These are phyloP conservation scores for Drosophila vallismaia DNA, from an alignment of 2,888 invertebrate species.

Conservation along the genomic window DNA sequence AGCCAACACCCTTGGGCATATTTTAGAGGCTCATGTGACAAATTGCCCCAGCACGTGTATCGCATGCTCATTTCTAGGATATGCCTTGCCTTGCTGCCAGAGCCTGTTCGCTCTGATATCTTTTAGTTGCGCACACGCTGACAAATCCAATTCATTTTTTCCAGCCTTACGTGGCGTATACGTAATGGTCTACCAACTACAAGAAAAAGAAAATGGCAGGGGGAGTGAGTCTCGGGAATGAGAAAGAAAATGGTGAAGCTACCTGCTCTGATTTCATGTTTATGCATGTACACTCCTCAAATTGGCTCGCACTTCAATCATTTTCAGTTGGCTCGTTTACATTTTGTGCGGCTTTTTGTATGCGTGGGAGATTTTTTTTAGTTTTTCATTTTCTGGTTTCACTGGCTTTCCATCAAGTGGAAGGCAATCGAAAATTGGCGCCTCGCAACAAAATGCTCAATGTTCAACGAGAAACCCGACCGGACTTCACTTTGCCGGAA, in stretches of 20 bases:
- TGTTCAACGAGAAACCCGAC: slow-evolving; percentile 50
- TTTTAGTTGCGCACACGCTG: slow-evolving; percentile 49
- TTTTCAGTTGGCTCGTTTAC: slow-evolving; percentile 41
- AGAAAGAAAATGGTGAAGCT: slow-evolving; percentile 17
- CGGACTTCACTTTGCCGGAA: slow-evolving; percentile 37
- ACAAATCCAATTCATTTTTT: slow-evolving; percentile 76
- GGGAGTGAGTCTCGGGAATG: not conserved
- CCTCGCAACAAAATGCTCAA: slow-evolving; percentile 65
- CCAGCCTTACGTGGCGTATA: slow-evolving; percentile 66
- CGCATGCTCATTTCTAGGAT: slow-evolving; percentile 70
- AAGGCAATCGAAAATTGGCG: slow-evolving; percentile 75
- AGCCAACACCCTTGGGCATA: slow-evolving; percentile 74
- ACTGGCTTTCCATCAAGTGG: slow-evolving; percentile 49
- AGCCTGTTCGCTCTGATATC: slow-evolving; percentile 33
- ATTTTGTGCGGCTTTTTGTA: not conserved
- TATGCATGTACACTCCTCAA: slow-evolving; percentile 52
- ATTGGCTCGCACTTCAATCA: slow-evolving; percentile 69
- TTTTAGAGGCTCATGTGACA: slow-evolving; percentile 82
- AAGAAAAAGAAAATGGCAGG: slow-evolving; percentile 55
- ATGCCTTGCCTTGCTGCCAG: slow-evolving; percentile 21
- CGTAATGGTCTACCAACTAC: slow-evolving; percentile 73
- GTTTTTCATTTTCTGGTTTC: slow-evolving; percentile 39
- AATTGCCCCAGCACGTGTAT: slow-evolving; percentile 78
- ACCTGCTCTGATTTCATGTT: slow-evolving; percentile 51
- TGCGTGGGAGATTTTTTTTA: slow-evolving; percentile 4